Conservation (phyloP, 2,113 vertebrate species). For the Ceyx cyanopectus region DNA sequence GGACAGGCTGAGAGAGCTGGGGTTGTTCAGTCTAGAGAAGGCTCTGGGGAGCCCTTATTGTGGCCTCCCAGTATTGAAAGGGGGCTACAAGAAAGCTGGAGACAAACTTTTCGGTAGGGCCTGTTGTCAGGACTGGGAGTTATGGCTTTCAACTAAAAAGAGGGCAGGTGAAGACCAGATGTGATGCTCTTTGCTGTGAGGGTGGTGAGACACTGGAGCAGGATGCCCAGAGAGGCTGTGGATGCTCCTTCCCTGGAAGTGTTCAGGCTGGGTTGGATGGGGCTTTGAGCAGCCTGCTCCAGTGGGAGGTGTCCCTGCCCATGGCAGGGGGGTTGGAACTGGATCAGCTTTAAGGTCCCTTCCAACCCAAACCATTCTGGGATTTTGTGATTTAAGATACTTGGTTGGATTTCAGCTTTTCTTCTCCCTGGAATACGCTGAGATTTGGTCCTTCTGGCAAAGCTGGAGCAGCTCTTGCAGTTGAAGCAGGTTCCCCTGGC, state of each 20-base stretch:
- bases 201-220: background rate
- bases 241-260: background rate
- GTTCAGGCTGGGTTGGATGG: background rate
- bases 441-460: background rate
- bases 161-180: background rate
- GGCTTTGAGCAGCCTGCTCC: background rate
- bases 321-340: background rate
- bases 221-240: background rate
- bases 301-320: background rate
- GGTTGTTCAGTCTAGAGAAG: background rate
- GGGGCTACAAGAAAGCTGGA: background rate
- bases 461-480: background rate
- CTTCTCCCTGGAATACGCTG: background rate
- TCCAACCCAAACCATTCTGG: background rate
- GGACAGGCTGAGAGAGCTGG: background rate
- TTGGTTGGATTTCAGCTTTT: background rate
- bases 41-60: accelerated
- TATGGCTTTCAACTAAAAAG: background rate
- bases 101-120: background rate
- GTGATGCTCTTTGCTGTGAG: background rate
- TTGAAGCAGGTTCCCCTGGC: background rate
- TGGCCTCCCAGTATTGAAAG: background rate
- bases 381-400: background rate
- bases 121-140: background rate
- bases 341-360: background rate